Percentiles rank a stretch among this genome's conserved stretches.
Evolutionary conservation across 2,113 vertebrate genomes (phyloP).

Genomic region (Gnathochromis pfefferi): DNA sequence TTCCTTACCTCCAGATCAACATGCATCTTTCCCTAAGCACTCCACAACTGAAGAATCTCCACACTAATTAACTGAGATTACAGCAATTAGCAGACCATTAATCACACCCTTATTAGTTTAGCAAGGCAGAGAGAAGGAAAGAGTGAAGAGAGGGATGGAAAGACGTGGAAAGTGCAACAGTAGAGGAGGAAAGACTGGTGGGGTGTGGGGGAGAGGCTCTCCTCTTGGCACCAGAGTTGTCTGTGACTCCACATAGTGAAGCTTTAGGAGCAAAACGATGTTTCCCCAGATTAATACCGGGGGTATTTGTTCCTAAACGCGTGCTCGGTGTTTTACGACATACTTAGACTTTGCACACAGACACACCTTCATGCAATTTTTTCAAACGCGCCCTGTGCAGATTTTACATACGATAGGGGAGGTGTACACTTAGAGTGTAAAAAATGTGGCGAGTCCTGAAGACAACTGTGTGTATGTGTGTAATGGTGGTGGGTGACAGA

Average conservation of each 20-base stretch:
- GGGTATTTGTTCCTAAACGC: background rate
- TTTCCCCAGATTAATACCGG: background rate
- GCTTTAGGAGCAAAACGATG: conserved; percentile 47
- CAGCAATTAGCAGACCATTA: conserved; percentile 74
- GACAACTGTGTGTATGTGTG: background rate
- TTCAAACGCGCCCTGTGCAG: background rate
- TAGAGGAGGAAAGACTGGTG: background rate
- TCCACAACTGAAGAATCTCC: conserved; percentile 61
- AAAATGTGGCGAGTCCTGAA: background rate
- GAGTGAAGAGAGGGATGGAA: conserved; percentile 24
- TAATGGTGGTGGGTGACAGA: conserved; percentile 21
- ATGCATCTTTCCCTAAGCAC: conserved; percentile 47
- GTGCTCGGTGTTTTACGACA: background rate
- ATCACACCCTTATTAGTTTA: conserved; percentile 75
- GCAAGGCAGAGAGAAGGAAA: conserved; percentile 47
- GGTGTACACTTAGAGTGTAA: conserved; percentile 5
- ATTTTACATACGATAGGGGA: background rate
- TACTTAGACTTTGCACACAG: background rate
- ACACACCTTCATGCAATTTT: background rate
- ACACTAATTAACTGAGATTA: conserved; percentile 73
- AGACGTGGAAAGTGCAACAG: background rate
- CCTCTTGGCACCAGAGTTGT: conserved; percentile 7
- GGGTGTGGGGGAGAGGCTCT: conserved; percentile 1
- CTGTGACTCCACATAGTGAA: conserved; percentile 31
- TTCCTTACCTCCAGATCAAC: conserved; percentile 45